Evolutionary conservation across 1,140 invertebrate genomes (phyloP).

Genomic region (Drosophila nannoptera): DNA sequence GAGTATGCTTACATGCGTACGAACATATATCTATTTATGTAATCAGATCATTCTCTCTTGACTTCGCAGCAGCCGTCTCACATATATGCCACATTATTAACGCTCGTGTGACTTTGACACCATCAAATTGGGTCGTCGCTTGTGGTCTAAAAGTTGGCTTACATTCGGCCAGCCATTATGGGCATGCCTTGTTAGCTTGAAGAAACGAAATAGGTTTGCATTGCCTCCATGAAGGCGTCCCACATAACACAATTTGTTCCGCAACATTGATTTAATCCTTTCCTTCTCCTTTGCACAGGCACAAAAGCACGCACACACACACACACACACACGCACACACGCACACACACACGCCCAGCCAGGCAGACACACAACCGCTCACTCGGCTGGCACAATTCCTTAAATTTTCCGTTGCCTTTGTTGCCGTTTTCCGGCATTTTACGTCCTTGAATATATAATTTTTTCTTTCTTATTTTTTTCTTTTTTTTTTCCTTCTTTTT

Average conservation of each 20-base stretch:
- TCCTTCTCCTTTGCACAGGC: constrained; percentile 23
- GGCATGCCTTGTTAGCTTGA: constrained; percentile 37
- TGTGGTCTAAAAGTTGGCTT: constrained; percentile 24
- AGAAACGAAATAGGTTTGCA: constrained; percentile 32
- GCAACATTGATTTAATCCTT: constrained; percentile 58
- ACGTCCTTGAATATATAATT: constrained; percentile 37
- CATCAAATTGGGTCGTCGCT: constrained; percentile 43
- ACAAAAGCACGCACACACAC: constrained; percentile 2
- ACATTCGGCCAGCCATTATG: constrained; percentile 21
- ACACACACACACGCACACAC: not conserved
- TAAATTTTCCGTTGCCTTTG: constrained; percentile 49
- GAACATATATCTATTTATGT: not conserved
- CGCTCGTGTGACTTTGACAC: constrained; percentile 51
- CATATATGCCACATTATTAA: constrained; percentile 36
- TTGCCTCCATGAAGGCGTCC: constrained; percentile 23
- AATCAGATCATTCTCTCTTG: constrained; percentile 22
- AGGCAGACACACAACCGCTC: constrained; percentile 4
- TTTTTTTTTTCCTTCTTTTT: constrained; percentile 5
- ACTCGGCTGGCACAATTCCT: constrained; percentile 42
- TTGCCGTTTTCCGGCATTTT: constrained; percentile 52
- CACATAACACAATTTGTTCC: constrained; percentile 54
- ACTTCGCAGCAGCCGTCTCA: constrained; percentile 8
- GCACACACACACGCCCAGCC: not conserved
- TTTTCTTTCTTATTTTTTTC: constrained; percentile 2
- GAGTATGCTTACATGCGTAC: constrained; percentile 11